These are phyloP conservation scores for Smutsia temminckii DNA, from an alignment of 2,797 vertebrate genomes.

Conservation along the genomic window DNA sequence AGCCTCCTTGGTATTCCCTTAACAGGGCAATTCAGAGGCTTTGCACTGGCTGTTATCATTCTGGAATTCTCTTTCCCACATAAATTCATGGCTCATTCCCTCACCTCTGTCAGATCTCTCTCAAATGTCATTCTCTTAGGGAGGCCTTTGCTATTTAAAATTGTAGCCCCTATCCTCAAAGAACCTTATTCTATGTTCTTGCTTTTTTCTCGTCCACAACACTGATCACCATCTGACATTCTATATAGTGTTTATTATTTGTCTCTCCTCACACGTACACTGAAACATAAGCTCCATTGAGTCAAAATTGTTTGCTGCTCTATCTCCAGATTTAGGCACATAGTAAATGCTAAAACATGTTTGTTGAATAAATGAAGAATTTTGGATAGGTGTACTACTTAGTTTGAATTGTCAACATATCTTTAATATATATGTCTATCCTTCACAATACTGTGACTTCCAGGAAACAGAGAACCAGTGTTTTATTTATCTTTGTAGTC, in stretches of 20 bases:
- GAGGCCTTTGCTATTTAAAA: background rate
- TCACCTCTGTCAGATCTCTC: background rate
- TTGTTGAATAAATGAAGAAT: slow-evolving; percentile 12
- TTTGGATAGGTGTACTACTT: background rate
- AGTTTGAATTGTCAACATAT: background rate
- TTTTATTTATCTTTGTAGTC: background rate
- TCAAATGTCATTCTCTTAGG: background rate
- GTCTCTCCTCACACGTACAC: background rate
- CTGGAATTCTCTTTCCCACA: background rate
- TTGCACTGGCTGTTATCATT: background rate
- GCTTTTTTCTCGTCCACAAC: background rate
- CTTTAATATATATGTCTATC: background rate
- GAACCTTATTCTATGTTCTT: background rate
- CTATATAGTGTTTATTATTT: background rate
- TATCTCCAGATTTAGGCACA: background rate
- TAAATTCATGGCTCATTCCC: background rate
- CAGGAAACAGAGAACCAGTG: background rate
- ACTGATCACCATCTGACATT: background rate
- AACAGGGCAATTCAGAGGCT: background rate
- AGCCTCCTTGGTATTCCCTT: background rate
- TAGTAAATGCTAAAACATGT: background rate
- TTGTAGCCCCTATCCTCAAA: background rate
- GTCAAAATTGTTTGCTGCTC: background rate
- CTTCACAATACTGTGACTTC: background rate
- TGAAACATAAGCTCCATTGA: slow-evolving; percentile 20